phyloP scores from a whole-genome alignment of 2,888 invertebrate genomes.

The Lepeophtheirus nordmannii region DNA sequence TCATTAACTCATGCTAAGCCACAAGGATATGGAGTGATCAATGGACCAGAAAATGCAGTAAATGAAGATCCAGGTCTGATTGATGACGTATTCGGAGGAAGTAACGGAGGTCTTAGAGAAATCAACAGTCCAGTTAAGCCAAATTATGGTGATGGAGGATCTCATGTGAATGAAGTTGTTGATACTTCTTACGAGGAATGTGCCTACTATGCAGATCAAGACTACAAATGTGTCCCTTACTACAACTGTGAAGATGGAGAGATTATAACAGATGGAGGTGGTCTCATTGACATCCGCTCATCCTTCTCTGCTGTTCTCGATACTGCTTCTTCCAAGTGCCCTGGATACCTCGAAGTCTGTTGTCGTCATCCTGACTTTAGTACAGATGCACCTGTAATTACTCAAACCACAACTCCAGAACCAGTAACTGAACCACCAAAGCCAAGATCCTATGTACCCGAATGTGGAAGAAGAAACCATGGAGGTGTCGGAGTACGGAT shows the following conservation, averaged over 20 bases:
- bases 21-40: too few relatives aligned
- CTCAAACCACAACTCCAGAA: not conserved
- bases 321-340: constrained; percentile 38
- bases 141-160: not conserved
- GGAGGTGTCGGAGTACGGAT: constrained; percentile 57
- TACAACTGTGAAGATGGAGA: constrained; percentile 52
- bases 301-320: constrained; percentile 12
- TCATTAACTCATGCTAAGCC: too few relatives aligned
- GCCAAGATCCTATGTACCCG: constrained; percentile 25
- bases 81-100: not conserved
- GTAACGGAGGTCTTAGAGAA: not conserved
- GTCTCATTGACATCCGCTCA: constrained; percentile 56
- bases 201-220: constrained; percentile 22
- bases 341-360: constrained; percentile 57
- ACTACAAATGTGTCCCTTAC: constrained; percentile 58
- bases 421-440: not conserved
- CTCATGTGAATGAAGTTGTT: not conserved
- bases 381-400: not conserved
- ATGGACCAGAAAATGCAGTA: too few relatives aligned
- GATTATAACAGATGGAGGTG: constrained; percentile 53
- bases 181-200: constrained; percentile 8
- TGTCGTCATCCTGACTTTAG: constrained; percentile 38
- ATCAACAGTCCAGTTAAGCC: not conserved
- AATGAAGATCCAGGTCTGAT: too few relatives aligned
- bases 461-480: constrained; percentile 55